Conservation (phyloP, 1,140 invertebrate species). For the Caenorhabditis tropicalis region DNA sequence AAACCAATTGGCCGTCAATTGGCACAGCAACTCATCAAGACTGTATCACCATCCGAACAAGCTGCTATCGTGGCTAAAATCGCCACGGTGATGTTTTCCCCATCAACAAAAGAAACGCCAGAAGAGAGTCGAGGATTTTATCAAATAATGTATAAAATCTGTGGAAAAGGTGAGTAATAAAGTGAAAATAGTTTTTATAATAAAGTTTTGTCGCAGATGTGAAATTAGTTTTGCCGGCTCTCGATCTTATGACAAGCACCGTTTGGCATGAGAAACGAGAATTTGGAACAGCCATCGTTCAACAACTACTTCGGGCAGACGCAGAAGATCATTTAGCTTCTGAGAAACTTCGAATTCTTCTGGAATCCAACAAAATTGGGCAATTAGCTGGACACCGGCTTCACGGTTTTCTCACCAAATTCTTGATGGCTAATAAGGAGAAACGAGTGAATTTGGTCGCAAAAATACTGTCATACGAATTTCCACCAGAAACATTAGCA, state of each 20-base stretch:
- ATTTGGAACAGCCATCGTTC: conserved; percentile 13
- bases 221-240: not conserved
- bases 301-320: not conserved
- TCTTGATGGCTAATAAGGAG: conserved; percentile 12
- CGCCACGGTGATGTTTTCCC: conserved; percentile 9
- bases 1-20: not conserved
- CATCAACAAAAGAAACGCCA: not conserved
- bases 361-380: conserved; percentile 8
- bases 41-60: not conserved
- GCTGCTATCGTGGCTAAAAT: not conserved
- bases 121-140: not conserved
- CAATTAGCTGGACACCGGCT: not conserved
- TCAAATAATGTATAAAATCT: not conserved
- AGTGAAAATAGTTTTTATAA: not conserved
- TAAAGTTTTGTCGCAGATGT: not conserved
- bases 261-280: conserved; percentile 13
- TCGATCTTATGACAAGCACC: not conserved
- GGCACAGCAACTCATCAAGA: conserved; percentile 1
- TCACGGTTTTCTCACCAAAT: not conserved
- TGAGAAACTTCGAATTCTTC: not conserved
- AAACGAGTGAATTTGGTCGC: not conserved
- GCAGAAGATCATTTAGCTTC: not conserved
- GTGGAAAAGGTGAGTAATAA: not conserved
- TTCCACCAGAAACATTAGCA: not conserved
- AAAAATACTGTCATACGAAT: not conserved